These are phyloP conservation scores for Globia sparganii DNA, from an alignment of 2,888 invertebrate genomes.

Conservation along the genomic window DNA sequence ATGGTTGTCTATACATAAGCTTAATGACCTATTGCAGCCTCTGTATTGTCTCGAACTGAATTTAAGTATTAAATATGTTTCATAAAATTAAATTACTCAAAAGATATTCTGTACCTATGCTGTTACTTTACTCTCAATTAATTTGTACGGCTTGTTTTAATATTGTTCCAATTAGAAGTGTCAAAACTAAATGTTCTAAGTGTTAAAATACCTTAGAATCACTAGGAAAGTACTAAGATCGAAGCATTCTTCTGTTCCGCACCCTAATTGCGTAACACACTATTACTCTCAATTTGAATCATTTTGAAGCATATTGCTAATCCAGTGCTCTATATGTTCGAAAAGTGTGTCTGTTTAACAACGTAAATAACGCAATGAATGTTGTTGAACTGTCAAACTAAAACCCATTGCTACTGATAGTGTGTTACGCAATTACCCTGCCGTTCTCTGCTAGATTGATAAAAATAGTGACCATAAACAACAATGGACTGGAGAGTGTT, in stretches of 20 bases:
- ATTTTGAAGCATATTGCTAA: too few species aligned
- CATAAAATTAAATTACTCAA: slow-evolving; percentile 64
- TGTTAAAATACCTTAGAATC: slow-evolving; percentile 50
- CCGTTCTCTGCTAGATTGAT: slow-evolving; percentile 6
- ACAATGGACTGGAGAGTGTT: slow-evolving; percentile 2
- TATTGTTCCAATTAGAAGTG: slow-evolving; percentile 67
- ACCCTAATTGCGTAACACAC: too few species aligned
- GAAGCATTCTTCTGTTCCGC: neutral
- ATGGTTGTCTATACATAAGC: slow-evolving; percentile 2
- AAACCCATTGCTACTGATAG: too few species aligned
- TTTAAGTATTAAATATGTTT: slow-evolving; percentile 58
- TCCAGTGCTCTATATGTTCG: too few species aligned
- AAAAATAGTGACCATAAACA: neutral
- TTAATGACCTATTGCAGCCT: slow-evolving; percentile 36
- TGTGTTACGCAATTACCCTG: too few species aligned
- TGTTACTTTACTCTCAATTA: slow-evolving; percentile 64
- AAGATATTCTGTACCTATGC: slow-evolving; percentile 61
- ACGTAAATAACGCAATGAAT: too few species aligned
- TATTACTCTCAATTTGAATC: too few species aligned
- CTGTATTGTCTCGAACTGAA: slow-evolving; percentile 52
- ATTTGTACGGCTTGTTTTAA: slow-evolving; percentile 66
- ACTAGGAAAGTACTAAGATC: slow-evolving; percentile 38
- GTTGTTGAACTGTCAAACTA: too few species aligned
- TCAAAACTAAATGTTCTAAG: slow-evolving; percentile 64
- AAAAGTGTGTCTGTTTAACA: too few species aligned